Evolutionary conservation across 1,140 invertebrate genomes (phyloP).

Genomic region (Spodoptera litura): DNA sequence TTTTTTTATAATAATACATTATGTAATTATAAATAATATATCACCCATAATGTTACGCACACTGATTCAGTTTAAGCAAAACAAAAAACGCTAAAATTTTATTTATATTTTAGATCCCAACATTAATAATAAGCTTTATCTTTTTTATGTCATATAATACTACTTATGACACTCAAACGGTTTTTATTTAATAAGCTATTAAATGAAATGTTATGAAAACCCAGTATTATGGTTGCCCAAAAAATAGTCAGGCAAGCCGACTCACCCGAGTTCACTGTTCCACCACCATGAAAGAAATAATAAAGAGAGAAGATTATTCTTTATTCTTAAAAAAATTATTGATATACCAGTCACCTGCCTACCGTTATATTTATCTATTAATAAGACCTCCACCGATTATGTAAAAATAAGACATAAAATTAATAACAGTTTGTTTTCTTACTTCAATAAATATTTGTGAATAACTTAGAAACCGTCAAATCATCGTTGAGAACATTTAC

Average conservation of each 20-base stretch:
- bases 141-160: not conserved
- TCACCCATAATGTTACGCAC: not conserved
- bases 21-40: too few species aligned
- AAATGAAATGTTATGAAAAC: conserved; percentile 49
- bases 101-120: not conserved
- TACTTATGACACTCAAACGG: conserved; percentile 7
- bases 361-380: not conserved
- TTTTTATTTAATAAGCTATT: not conserved
- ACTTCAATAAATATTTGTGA: too few species aligned
- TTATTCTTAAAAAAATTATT: not conserved
- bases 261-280: conserved; percentile 75
- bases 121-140: not conserved
- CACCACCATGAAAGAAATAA: conserved; percentile 83
- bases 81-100: not conserved
- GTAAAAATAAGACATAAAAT: not conserved
- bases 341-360: not conserved
- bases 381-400: not conserved
- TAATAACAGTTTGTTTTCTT: not conserved
- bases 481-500: too few species aligned
- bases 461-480: too few species aligned
- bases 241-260: conserved; percentile 63
- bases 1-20: not conserved
- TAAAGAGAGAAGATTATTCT: conserved; percentile 48
- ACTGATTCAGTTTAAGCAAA: not conserved
- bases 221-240: conserved; percentile 63